Percentiles rank a stretch among this genome's conserved stretches.
phyloP scores from a whole-genome alignment of 2,113 vertebrate genomes.

The Etia nguti region DNA sequence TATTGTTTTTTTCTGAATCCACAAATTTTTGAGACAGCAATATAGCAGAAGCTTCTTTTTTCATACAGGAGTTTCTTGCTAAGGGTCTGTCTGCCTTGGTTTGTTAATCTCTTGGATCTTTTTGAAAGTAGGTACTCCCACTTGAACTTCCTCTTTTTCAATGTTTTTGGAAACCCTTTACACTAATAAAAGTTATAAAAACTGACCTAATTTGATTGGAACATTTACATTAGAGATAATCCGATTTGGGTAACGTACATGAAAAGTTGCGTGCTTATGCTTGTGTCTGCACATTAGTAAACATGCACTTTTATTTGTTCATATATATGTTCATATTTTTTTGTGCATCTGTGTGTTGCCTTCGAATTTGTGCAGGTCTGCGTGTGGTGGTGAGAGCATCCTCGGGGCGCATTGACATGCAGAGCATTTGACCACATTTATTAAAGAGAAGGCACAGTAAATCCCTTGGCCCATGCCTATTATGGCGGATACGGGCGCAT shows the following conservation, averaged over 20 bases:
- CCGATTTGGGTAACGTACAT: not conserved
- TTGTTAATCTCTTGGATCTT: not conserved
- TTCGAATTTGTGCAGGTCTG: not conserved
- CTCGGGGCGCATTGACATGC: constrained; percentile 48
- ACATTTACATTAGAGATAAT: not conserved
- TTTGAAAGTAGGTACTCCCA: not conserved
- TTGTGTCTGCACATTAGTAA: not conserved
- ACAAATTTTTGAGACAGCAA: not conserved
- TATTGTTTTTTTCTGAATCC: not conserved
- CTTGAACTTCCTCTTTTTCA: not conserved
- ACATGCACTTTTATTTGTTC: not conserved
- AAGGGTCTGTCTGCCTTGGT: not conserved
- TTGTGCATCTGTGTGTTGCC: not conserved
- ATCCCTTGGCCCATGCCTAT: constrained; percentile 41
- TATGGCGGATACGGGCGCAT: constrained; percentile 23
- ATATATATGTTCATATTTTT: not conserved
- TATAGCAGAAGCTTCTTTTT: not conserved
- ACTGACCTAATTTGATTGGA: not conserved
- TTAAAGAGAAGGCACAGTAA: constrained; percentile 58
- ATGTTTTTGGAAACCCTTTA: not conserved
- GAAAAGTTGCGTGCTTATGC: not conserved
- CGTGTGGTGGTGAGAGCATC: constrained; percentile 37
- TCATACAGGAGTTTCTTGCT: not conserved
- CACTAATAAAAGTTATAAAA: not conserved
- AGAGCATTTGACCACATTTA: constrained; percentile 53